A percentile compares a stretch with the other conserved stretches of the same genome.
Conservation (phyloP, 2,888 invertebrate species). For the Lasioglossum vierecki region DNA sequence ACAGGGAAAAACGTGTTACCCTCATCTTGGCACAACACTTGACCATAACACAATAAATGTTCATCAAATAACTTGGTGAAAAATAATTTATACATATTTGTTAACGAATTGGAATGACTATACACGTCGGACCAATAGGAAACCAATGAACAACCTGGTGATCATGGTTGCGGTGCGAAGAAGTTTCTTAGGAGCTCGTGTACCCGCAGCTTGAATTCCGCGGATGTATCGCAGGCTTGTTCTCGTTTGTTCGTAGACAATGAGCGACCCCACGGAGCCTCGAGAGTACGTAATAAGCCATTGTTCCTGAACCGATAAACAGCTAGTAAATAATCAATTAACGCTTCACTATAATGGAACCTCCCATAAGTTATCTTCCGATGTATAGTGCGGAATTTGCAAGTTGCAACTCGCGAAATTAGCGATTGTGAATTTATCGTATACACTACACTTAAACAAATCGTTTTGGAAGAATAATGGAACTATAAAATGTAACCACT, state of each 20-base stretch:
- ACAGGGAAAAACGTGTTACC: conserved; percentile 31
- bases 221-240: neutral
- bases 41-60: neutral
- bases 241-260: conserved; percentile 24
- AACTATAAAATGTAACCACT: too few relatives aligned
- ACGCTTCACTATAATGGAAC: conserved; percentile 61
- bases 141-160: neutral
- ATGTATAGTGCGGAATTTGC: neutral
- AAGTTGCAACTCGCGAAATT: too few relatives aligned
- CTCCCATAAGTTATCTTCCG: conserved; percentile 7
- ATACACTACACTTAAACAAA: too few relatives aligned
- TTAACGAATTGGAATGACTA: too few relatives aligned
- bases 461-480: too few relatives aligned
- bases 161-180: neutral
- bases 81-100: neutral
- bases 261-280: conserved; percentile 7
- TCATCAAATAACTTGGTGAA: neutral
- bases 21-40: neutral
- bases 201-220: conserved; percentile 3
- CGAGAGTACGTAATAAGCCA: conserved; percentile 51
- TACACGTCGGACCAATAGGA: neutral
- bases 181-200: neutral
- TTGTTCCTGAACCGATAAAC: conserved; percentile 58
- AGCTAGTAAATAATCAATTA: conserved; percentile 68
- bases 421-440: too few relatives aligned